phyloP scores from a whole-genome alignment of 2,888 invertebrate species.

The Epistrophe grossulariae region DNA sequence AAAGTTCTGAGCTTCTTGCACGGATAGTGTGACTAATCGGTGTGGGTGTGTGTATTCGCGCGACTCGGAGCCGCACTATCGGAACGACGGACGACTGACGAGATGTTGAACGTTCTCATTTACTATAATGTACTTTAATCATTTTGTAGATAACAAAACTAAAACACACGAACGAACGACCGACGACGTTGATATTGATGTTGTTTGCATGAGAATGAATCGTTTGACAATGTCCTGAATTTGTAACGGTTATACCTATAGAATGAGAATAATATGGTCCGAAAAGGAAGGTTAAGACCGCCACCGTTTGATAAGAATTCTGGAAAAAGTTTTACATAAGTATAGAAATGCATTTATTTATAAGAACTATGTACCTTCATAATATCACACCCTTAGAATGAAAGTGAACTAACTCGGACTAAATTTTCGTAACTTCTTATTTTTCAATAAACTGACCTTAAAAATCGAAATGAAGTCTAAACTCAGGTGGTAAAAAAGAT shows the following conservation, averaged over 20 bases:
- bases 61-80: background rate
- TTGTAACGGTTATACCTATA: conserved; percentile 20
- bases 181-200: background rate
- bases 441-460: too few relatives aligned
- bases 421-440: too few relatives aligned
- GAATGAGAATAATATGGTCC: background rate
- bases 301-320: conserved; percentile 4
- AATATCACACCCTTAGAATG: too few relatives aligned
- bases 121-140: conserved; percentile 34
- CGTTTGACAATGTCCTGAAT: conserved; percentile 42
- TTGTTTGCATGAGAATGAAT: conserved; percentile 53
- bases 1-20: conserved; percentile 68
- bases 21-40: conserved; percentile 70
- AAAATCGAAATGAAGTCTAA: too few relatives aligned
- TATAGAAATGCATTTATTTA: background rate
- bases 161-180: conserved; percentile 15
- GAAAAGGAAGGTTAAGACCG: conserved; percentile 27
- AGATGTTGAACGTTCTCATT: conserved; percentile 56
- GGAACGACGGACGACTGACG: conserved; percentile 24
- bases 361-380: too few relatives aligned
- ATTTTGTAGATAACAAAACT: conserved; percentile 54
- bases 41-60: conserved; percentile 66
- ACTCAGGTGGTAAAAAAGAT: too few relatives aligned
- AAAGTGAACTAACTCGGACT: too few relatives aligned
- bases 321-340: background rate